Percentiles rank a stretch among this genome's conserved stretches.
Conservation (phyloP, 2,888 invertebrate species). For the Tribolium freemani region DNA sequence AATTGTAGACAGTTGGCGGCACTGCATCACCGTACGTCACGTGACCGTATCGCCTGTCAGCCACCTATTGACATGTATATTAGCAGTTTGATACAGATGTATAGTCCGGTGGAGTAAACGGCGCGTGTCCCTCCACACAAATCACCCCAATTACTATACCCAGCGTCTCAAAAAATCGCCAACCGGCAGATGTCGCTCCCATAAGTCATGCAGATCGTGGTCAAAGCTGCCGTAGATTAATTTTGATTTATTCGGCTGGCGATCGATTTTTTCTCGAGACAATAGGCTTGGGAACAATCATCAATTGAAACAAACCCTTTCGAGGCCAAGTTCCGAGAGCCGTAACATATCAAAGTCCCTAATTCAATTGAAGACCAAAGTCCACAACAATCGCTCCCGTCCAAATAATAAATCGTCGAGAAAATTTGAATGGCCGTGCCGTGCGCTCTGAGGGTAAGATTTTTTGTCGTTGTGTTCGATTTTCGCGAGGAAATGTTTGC, state of each 20-base stretch:
- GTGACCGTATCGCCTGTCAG: constrained; percentile 56
- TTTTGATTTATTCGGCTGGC: constrained; percentile 5
- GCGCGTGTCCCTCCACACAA: constrained; percentile 50
- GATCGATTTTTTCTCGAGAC: constrained; percentile 14
- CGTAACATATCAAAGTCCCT: constrained; percentile 43
- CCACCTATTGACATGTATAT: constrained; percentile 60
- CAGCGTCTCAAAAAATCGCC: constrained; percentile 3
- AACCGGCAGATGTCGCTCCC: constrained; percentile 41
- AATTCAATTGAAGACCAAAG: constrained; percentile 43
- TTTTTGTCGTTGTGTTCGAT: neutral
- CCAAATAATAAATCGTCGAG: constrained; percentile 45
- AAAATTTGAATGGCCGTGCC: constrained; percentile 37
- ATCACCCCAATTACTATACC: constrained; percentile 43
- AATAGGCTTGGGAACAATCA: constrained; percentile 27
- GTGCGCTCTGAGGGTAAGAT: constrained; percentile 13
- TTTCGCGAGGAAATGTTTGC: neutral
- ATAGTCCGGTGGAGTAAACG: constrained; percentile 50
- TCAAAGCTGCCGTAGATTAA: constrained; percentile 36
- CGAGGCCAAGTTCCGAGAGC: constrained; percentile 35
- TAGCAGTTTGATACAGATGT: constrained; percentile 60
- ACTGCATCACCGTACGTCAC: constrained; percentile 55
- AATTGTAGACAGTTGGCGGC: constrained; percentile 64
- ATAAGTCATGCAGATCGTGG: constrained; percentile 39
- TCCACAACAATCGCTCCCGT: constrained; percentile 41
- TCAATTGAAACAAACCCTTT: constrained; percentile 42